Percentiles rank a stretch among this genome's conserved stretches.
Evolutionary conservation across 1,140 invertebrate genomes (phyloP).

Genomic region (Apolygus lucorum): DNA sequence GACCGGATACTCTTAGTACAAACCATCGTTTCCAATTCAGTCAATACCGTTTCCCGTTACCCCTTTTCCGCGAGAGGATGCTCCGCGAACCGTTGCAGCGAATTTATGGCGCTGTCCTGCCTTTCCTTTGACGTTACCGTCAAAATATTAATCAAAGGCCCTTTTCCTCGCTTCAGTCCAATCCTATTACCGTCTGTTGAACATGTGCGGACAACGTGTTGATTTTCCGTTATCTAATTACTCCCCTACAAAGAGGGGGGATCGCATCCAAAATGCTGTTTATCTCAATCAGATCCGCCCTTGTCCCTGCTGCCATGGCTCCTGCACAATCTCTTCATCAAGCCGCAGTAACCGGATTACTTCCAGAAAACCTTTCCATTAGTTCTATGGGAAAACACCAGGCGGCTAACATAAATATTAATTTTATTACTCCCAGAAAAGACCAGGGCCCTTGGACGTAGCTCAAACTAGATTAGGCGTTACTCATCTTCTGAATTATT

Average conservation of each 20-base stretch:
- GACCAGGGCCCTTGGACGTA: neutral
- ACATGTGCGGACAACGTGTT: conserved; percentile 13
- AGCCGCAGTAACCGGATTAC: conserved; percentile 10
- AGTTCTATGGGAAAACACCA: conserved; percentile 15
- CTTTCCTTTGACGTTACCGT: neutral
- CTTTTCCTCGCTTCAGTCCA: neutral
- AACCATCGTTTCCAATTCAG: too few species aligned
- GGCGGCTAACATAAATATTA: conserved; percentile 8
- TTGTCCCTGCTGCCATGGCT: neutral
- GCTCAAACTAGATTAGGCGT: conserved; percentile 7
- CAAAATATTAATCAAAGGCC: conserved; percentile 4
- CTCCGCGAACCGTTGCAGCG: too few species aligned
- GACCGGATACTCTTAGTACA: too few species aligned
- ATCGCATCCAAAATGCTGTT: conserved; percentile 11
- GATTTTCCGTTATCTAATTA: conserved; percentile 17
- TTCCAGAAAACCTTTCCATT: neutral
- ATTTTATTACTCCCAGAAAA: neutral
- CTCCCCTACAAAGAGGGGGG: neutral
- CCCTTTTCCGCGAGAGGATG: too few species aligned
- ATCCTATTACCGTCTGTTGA: neutral
- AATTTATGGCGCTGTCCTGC: too few species aligned
- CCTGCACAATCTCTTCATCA: conserved; percentile 13
- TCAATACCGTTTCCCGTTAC: too few species aligned
- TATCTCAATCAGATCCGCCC: conserved; percentile 8
- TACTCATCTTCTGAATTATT: conserved; percentile 12